These are phyloP conservation scores for Plebejus anna DNA, from an alignment of 2,888 invertebrate species.

Conservation along the genomic window DNA sequence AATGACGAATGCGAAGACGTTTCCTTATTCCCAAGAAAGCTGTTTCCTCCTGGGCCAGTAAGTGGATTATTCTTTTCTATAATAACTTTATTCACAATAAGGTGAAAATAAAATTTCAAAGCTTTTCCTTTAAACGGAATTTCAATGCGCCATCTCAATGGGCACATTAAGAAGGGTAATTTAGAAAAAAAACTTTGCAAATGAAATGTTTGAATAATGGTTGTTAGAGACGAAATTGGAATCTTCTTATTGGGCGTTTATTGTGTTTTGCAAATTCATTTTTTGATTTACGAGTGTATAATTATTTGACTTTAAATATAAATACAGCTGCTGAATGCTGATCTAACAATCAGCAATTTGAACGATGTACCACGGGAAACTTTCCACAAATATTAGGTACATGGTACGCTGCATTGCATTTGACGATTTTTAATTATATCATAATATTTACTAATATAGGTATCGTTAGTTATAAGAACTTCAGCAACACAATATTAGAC, in stretches of 20 bases:
- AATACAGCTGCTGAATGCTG: too few species aligned
- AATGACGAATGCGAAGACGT: slow-evolving; percentile 59
- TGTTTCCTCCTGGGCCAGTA: slow-evolving; percentile 54
- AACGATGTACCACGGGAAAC: background rate
- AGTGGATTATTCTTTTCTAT: slow-evolving; percentile 73
- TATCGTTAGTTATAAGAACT: too few species aligned
- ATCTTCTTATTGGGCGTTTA: background rate
- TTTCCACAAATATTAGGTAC: too few species aligned
- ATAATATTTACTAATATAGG: too few species aligned
- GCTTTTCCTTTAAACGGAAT: slow-evolving; percentile 43
- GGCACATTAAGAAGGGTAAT: slow-evolving; percentile 37
- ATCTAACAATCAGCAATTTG: background rate
- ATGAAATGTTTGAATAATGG: slow-evolving; percentile 30
- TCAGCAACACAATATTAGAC: background rate
- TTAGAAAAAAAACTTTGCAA: slow-evolving; percentile 33
- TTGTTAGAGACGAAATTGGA: slow-evolving; percentile 21
- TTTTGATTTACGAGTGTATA: background rate
- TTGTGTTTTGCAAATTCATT: background rate
- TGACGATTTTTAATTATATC: too few species aligned
- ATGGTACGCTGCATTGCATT: too few species aligned
- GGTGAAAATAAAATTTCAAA: slow-evolving; percentile 49
- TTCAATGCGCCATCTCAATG: slow-evolving; percentile 41
- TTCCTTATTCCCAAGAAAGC: slow-evolving; percentile 47
- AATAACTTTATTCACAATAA: slow-evolving; percentile 74
- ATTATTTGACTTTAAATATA: too few species aligned